phyloP scores from a whole-genome alignment of 2,888 invertebrate genomes.

The Apotomis capreana region DNA sequence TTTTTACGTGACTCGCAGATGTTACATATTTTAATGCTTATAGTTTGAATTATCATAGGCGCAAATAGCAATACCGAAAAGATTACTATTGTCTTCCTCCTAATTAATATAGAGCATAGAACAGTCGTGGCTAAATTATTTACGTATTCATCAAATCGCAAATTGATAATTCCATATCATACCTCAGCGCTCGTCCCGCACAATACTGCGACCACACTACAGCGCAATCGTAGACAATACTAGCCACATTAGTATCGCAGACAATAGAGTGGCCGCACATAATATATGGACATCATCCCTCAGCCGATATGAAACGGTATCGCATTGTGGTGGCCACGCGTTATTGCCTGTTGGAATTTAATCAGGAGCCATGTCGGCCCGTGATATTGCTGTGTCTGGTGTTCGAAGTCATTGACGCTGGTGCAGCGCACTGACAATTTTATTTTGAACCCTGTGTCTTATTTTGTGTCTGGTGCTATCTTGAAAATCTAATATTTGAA shows the following conservation, averaged over 20 bases:
- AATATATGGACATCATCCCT: conserved; percentile 17
- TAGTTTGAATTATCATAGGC: too few relatives aligned
- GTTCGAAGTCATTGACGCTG: too few relatives aligned
- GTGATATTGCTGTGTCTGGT: conserved; percentile 12
- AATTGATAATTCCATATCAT: background rate
- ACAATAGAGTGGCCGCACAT: conserved; percentile 11
- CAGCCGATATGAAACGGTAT: conserved; percentile 16
- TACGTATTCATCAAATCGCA: background rate
- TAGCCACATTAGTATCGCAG: conserved; percentile 8
- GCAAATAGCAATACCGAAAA: too few relatives aligned
- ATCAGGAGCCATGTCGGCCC: conserved; percentile 16
- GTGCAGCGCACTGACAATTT: too few relatives aligned
- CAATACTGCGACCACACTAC: conserved; percentile 4
- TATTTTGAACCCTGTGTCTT: too few relatives aligned
- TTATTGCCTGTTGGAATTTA: conserved; percentile 28
- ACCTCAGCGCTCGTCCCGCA: background rate
- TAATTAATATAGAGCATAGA: too few relatives aligned
- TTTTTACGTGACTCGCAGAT: too few relatives aligned
- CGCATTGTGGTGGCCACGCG: conserved; percentile 17
- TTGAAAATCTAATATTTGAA: too few relatives aligned
- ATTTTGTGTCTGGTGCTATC: too few relatives aligned
- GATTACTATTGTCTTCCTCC: too few relatives aligned
- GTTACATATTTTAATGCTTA: too few relatives aligned
- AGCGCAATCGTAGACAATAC: conserved; percentile 2
- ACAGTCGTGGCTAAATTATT: too few relatives aligned